These are phyloP conservation scores for Drepana falcataria DNA, from an alignment of 2,888 invertebrate genomes.

Conservation along the genomic window DNA sequence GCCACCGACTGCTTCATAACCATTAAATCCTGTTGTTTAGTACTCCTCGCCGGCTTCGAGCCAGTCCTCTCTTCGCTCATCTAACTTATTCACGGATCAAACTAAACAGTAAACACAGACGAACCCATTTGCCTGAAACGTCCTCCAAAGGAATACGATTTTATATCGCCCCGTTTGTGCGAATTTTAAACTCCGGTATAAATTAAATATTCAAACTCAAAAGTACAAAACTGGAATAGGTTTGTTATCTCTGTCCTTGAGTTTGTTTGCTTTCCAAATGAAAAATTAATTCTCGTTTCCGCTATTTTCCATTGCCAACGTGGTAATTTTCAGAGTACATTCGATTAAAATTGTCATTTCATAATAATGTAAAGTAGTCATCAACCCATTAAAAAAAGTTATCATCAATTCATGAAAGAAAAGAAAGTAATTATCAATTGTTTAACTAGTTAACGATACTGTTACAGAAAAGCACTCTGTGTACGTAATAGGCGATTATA, in stretches of 20 bases:
- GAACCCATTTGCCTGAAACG: slow-evolving; percentile 30
- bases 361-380: no score
- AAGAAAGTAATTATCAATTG: no score
- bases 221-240: slow-evolving; percentile 28
- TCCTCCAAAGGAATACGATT: slow-evolving; percentile 36
- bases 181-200: slow-evolving; percentile 26
- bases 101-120: slow-evolving; percentile 51
- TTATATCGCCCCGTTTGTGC: slow-evolving; percentile 31
- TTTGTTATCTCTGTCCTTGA: slow-evolving; percentile 26
- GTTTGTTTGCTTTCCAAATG: slow-evolving; percentile 23
- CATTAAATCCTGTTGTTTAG: slow-evolving; percentile 66
- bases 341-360: no score
- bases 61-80: slow-evolving; percentile 34
- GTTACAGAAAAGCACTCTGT: no score
- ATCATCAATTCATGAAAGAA: no score
- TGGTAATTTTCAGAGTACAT: no score
- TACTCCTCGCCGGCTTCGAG: slow-evolving; percentile 37
- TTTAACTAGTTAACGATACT: no score
- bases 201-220: slow-evolving; percentile 49
- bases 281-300: slow-evolving; percentile 21
- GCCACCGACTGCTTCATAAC: slow-evolving; percentile 58
- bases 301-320: neutral
- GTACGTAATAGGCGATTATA: no score
- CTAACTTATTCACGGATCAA: slow-evolving; percentile 58
- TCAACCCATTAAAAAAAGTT: no score